A percentile compares a stretch with the other conserved stretches of the same genome.
Evolutionary conservation across 2,888 invertebrate genomes (phyloP).

Genomic region (Eledona agricola): DNA sequence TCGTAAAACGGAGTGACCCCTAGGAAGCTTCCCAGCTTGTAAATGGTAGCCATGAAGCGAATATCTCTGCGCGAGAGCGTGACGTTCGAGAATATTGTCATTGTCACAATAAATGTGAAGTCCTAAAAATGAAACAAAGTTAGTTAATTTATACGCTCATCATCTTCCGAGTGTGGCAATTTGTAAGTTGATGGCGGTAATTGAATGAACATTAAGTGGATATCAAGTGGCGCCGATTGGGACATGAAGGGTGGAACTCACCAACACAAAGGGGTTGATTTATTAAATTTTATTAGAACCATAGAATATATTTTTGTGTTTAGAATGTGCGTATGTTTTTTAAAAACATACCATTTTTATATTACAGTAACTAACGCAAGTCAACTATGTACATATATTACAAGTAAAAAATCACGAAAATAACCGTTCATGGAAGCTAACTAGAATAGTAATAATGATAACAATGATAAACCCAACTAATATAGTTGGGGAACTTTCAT

Average conservation of each 20-base stretch:
- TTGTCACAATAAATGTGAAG: too few species aligned
- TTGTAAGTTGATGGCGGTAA: too few species aligned
- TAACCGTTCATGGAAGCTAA: slow-evolving; percentile 47
- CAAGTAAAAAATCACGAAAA: slow-evolving; percentile 58
- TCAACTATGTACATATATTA: slow-evolving; percentile 59
- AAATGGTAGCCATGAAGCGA: neutral
- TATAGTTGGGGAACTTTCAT: slow-evolving; percentile 51
- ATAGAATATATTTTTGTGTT: slow-evolving; percentile 51
- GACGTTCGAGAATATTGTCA: too few species aligned
- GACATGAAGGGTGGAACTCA: neutral
- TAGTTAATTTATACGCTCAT: too few species aligned
- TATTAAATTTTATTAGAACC: slow-evolving; percentile 55
- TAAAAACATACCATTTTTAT: slow-evolving; percentile 57
- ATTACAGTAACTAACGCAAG: slow-evolving; percentile 50
- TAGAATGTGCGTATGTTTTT: slow-evolving; percentile 55
- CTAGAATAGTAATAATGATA: slow-evolving; percentile 48
- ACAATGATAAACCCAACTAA: slow-evolving; percentile 54
- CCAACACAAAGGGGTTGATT: slow-evolving; percentile 29
- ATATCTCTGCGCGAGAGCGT: neutral
- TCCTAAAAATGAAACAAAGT: too few species aligned
- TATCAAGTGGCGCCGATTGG: neutral
- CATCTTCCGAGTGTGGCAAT: too few species aligned
- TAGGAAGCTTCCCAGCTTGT: neutral
- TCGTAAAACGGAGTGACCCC: neutral
- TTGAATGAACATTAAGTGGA: neutral